Evolutionary conservation across 30 jellyfish, hydroid and myxozoan genomes (phyloP), one percentile per base, ranked within the genome.

Genomic region (Catostylus mosaicus): DNA sequence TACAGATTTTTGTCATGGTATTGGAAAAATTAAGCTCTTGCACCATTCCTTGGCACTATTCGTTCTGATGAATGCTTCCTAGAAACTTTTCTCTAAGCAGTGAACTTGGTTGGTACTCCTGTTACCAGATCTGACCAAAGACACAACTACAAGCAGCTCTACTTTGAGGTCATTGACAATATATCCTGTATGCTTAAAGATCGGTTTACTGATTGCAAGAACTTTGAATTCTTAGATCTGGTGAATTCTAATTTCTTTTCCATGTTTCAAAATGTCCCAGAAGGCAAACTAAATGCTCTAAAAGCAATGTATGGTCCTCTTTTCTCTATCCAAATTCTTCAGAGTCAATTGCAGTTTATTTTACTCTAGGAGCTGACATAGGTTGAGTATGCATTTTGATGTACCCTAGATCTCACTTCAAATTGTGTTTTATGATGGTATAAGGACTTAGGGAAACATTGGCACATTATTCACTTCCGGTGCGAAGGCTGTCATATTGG

Each of bases 131-230:
- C 56, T 46, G 80, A 51, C 29, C 5, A 19, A 18, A 24, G 29
- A 27, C 83, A 46, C 22, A 75, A 75, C 27, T 51, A 75, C 54
- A 47, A 52, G 86, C 86, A 75, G 54, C 79, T 75, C 22, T 75
- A 46, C 40, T 43, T 75, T 30, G 26, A 75, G 30, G 29, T 75
- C 20, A 9, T 75, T 47, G 86, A 75, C 68, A 77, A 30, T 87
- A 77, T 84, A 31, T 2, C 4, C n/a, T 2, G 70, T 18, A 52
- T 77, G 84, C 33, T 60, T 7, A 60, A 57, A 14, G 89, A 77
- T 9, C 40, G 84, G 5, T 77, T 77, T 57, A 87, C 64, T 4
- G 45, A 40, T 40, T n/a, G 24, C 54, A 40, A 61, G 30, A 16
- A 36, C 27, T 77, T 57, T 77, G 54, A 9, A 46, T 51, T 70